Conservation (phyloP, 2,113 vertebrate species). For the Albula goreensis region DNA sequence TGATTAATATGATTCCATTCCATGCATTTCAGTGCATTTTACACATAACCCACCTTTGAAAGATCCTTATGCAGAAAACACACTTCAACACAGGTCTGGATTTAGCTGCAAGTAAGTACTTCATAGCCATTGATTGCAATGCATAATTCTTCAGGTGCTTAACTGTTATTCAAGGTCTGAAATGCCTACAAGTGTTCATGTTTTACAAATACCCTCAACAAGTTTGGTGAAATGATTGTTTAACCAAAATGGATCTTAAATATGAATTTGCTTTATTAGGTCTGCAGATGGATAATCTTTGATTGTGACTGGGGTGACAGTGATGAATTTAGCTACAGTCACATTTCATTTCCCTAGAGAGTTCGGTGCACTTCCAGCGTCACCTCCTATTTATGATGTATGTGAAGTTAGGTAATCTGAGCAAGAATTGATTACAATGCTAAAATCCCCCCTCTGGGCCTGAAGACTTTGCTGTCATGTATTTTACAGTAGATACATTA, state of each 20-base stretch:
- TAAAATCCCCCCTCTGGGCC: not conserved
- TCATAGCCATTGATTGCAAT: not conserved
- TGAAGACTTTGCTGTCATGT: not conserved
- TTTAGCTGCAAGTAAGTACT: not conserved
- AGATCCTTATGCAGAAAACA: no score
- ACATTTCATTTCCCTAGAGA: conserved; percentile 6
- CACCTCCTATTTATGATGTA: not conserved
- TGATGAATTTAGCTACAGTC: not conserved
- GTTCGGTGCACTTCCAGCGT: not conserved
- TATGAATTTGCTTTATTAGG: not conserved
- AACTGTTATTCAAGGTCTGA: not conserved
- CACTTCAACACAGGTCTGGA: no score
- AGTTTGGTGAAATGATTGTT: not conserved
- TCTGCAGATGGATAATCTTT: not conserved
- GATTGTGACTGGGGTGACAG: not conserved
- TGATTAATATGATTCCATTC: no score
- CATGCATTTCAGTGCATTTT: no score
- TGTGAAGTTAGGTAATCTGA: not conserved
- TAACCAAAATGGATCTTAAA: not conserved
- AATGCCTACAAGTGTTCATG: not conserved
- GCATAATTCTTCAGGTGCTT: not conserved
- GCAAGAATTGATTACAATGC: conserved; percentile 8
- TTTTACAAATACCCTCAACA: not conserved
- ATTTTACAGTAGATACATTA: not conserved
- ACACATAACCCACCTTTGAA: no score